Evolutionary conservation across 2,113 vertebrate species (phyloP).

Genomic region (Phasianus colchicus): DNA sequence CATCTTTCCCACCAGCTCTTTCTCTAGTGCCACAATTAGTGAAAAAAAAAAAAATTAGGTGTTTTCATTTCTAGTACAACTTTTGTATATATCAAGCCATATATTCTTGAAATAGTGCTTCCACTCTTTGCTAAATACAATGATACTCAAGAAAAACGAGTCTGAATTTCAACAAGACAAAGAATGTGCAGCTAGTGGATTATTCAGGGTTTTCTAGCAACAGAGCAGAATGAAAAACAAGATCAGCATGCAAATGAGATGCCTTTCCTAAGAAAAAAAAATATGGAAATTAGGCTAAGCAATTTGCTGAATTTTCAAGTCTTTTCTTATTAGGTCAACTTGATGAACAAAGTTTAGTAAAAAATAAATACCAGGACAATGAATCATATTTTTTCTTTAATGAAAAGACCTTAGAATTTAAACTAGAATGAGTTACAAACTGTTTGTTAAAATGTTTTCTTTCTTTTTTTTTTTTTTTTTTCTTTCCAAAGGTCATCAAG

Average conservation of each 20-base stretch:
- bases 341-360: not conserved
- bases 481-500: not conserved
- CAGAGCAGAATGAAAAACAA: constrained; percentile 1
- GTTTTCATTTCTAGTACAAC: not conserved
- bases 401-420: not conserved
- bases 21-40: not conserved
- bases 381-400: no score
- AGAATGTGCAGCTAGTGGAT: not conserved
- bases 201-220: not conserved
- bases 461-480: not conserved
- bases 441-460: not conserved
- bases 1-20: not conserved
- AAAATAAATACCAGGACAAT: not conserved
- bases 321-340: not conserved
- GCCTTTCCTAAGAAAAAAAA: not conserved
- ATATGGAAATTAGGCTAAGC: constrained; percentile 20
- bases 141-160: not conserved
- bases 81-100: not conserved
- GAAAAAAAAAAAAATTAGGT: not conserved
- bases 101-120: not conserved
- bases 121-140: not conserved
- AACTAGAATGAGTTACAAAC: not conserved
- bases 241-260: constrained; percentile 36
- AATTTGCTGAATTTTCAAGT: not conserved
- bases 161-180: constrained; percentile 3